phyloP scores from a whole-genome alignment of 2,113 vertebrate species.

The Coryphaenoides rupestris region DNA sequence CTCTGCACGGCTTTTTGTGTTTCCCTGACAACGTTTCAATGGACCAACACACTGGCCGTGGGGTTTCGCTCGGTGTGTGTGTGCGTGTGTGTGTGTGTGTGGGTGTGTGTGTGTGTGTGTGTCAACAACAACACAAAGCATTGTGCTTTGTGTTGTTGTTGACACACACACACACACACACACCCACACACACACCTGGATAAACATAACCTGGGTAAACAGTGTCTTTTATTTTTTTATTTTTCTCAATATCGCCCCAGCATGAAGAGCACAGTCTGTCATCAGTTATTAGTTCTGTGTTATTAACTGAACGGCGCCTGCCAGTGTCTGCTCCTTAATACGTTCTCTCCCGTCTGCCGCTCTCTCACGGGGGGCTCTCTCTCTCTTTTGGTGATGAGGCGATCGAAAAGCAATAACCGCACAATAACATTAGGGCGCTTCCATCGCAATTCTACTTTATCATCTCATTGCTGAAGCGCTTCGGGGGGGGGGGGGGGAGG shows the following conservation, averaged over 20 bases:
- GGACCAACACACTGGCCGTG: too few species aligned
- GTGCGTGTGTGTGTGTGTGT: too few species aligned
- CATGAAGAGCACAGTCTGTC: too few species aligned
- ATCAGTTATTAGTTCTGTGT: conserved; percentile 49
- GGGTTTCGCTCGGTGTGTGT: too few species aligned
- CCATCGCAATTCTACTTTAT: conserved; percentile 41
- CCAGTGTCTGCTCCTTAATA: conserved; percentile 56
- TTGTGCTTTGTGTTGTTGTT: too few species aligned
- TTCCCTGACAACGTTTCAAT: too few species aligned
- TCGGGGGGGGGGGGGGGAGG: conserved; percentile 1
- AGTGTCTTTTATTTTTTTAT: conserved; percentile 36
- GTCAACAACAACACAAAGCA: too few species aligned
- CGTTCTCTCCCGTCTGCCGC: conserved; percentile 29
- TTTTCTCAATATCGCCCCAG: neutral
- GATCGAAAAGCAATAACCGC: conserved; percentile 63
- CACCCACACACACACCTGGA: too few species aligned
- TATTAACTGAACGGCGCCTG: conserved; percentile 56
- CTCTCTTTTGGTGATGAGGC: conserved; percentile 59
- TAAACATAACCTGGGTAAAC: too few species aligned
- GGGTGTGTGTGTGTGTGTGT: too few species aligned
- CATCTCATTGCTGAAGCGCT: conserved; percentile 48
- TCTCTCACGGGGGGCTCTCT: conserved; percentile 36
- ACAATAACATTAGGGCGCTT: conserved; percentile 54
- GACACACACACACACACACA: too few species aligned
- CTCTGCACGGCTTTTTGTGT: too few species aligned